phyloP scores from a whole-genome alignment of 2,888 invertebrate genomes.

The Trachelus troglodyta region DNA sequence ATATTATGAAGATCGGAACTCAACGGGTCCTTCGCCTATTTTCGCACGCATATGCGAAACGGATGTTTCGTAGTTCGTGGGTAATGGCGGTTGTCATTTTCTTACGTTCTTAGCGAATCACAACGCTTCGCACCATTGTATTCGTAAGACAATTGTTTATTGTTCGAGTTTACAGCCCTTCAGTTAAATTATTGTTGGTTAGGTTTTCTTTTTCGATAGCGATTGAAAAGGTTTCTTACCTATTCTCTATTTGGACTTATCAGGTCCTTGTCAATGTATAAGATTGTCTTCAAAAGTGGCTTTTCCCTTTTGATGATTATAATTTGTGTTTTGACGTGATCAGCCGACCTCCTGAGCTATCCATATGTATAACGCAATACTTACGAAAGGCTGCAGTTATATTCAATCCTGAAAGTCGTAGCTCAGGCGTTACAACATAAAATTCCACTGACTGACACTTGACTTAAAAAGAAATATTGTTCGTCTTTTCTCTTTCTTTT shows the following conservation, averaged over 20 bases:
- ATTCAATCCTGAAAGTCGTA: neutral
- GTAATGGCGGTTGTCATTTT: neutral
- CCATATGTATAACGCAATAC: neutral
- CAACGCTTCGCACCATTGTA: neutral
- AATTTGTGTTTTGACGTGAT: neutral
- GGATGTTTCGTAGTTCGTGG: neutral
- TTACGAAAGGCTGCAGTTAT: neutral
- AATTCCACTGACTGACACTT: neutral
- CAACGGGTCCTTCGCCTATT: neutral
- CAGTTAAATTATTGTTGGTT: neutral
- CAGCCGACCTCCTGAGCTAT: neutral
- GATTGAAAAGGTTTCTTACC: neutral
- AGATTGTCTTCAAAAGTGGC: neutral
- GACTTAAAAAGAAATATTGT: neutral
- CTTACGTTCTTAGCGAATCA: neutral
- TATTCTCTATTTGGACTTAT: neutral
- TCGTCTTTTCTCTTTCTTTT: neutral
- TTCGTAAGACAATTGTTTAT: neutral
- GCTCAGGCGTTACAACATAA: neutral
- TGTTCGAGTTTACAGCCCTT: neutral
- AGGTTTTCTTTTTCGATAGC: neutral
- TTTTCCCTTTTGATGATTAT: neutral
- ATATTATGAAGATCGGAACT: neutral
- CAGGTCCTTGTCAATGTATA: neutral
- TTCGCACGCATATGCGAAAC: neutral